Evolutionary conservation across 2,113 vertebrate species (phyloP).

Genomic region (Peromyscus leucopus): DNA sequence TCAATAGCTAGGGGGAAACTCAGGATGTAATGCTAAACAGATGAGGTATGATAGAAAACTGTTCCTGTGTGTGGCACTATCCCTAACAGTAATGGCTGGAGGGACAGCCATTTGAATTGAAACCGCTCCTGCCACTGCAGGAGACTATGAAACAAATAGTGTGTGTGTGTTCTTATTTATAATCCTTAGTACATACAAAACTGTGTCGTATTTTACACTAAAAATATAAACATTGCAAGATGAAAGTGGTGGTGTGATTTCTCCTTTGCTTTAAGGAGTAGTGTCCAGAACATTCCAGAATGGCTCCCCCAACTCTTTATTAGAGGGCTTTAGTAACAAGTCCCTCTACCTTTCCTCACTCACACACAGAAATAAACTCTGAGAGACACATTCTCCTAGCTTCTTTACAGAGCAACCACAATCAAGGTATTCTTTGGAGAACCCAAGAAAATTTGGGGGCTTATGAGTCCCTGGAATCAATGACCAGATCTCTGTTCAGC

Average conservation of each 20-base stretch:
- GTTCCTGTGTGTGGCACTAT: slow-evolving; percentile 62
- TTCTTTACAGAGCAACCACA: background rate
- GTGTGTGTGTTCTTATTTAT: background rate
- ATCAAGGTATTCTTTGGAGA: slow-evolving; percentile 17
- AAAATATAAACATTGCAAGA: slow-evolving; percentile 37
- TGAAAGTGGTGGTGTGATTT: background rate
- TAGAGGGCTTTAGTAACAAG: background rate
- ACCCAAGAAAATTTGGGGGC: background rate
- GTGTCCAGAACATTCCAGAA: slow-evolving; percentile 22
- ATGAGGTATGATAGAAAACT: slow-evolving; percentile 45
- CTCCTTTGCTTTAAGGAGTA: slow-evolving; percentile 16
- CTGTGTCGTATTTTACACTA: slow-evolving; percentile 5
- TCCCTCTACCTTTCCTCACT: background rate
- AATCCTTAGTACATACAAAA: slow-evolving; percentile 10
- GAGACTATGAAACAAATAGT: slow-evolving; percentile 15
- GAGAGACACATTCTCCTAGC: background rate
- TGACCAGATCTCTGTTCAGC: background rate
- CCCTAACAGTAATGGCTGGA: background rate
- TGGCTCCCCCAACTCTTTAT: background rate
- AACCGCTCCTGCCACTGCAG: slow-evolving; percentile 19
- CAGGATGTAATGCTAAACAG: slow-evolving; percentile 66
- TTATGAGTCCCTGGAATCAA: background rate
- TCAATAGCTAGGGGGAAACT: background rate
- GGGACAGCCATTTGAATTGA: background rate
- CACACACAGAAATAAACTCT: background rate